Conservation (phyloP, 2,888 invertebrate species). For the Drosophila borborema region DNA sequence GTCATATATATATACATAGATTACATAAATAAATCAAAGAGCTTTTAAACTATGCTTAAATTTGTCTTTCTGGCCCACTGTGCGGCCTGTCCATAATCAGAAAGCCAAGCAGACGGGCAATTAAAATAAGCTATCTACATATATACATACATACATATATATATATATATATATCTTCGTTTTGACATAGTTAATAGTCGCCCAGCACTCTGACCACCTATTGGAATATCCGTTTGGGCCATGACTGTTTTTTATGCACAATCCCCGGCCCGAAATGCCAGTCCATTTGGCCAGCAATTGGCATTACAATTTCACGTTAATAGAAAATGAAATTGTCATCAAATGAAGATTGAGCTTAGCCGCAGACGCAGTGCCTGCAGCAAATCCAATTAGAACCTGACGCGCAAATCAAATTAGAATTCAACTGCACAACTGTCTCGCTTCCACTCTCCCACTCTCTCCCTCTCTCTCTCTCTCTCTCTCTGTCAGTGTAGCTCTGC, state of each 20-base stretch:
- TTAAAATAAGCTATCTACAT: constrained; percentile 73
- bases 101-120: constrained; percentile 53
- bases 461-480: background rate
- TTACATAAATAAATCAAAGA: background rate
- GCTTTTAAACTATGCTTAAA: no score
- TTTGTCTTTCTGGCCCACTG: constrained; percentile 22
- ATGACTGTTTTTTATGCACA: constrained; percentile 65
- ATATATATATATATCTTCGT: constrained; percentile 9
- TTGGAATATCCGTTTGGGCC: constrained; percentile 14
- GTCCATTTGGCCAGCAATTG: constrained; percentile 48
- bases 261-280: background rate
- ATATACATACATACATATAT: constrained; percentile 12
- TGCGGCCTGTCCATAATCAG: constrained; percentile 23
- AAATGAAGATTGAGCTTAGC: constrained; percentile 71
- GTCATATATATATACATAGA: no score
- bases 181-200: constrained; percentile 30
- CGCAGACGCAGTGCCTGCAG: constrained; percentile 46
- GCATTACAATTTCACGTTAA: constrained; percentile 67
- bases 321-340: constrained; percentile 79
- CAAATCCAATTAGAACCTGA: constrained; percentile 75
- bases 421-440: constrained; percentile 24
- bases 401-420: constrained; percentile 73
- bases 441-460: background rate
- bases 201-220: constrained; percentile 9
- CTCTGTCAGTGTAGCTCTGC: background rate